Percentiles rank a stretch among this genome's conserved stretches.
phyloP scores from a whole-genome alignment of 2,113 vertebrate genomes.

The Rhombomys opimus region DNA sequence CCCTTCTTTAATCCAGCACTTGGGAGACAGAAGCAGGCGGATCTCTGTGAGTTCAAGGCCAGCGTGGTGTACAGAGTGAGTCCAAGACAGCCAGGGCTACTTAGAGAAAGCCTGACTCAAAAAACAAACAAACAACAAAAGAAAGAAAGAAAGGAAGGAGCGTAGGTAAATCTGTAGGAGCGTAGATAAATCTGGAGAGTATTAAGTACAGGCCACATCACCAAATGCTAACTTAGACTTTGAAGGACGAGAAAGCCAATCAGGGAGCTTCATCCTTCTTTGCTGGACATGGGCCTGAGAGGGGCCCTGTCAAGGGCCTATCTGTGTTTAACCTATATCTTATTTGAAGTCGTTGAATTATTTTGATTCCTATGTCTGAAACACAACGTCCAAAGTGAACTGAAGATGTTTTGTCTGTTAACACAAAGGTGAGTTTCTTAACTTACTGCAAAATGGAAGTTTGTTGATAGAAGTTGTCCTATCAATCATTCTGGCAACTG shows the following conservation, averaged over 20 bases:
- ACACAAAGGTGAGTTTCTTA: not conserved
- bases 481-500: not conserved
- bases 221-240: slow-evolving; percentile 28
- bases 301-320: not conserved
- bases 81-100: too few relatives aligned
- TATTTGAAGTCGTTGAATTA: slow-evolving; percentile 62
- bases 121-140: too few relatives aligned
- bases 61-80: too few relatives aligned
- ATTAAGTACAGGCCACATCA: not conserved
- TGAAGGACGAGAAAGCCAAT: not conserved
- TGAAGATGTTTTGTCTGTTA: slow-evolving; percentile 29
- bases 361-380: slow-evolving; percentile 66
- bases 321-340: slow-evolving; percentile 43
- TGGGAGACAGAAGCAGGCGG: too few relatives aligned
- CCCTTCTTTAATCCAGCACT: too few relatives aligned
- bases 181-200: not conserved
- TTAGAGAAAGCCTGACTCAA: too few relatives aligned
- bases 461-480: not conserved
- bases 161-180: not conserved
- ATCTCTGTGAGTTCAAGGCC: too few relatives aligned
- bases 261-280: not conserved
- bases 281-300: not conserved
- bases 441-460: not conserved
- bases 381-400: slow-evolving; percentile 39
- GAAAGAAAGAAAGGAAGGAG: too few relatives aligned